These are phyloP conservation scores for Unio pictorum DNA, from an alignment of 2,888 invertebrate genomes.

Conservation along the genomic window DNA sequence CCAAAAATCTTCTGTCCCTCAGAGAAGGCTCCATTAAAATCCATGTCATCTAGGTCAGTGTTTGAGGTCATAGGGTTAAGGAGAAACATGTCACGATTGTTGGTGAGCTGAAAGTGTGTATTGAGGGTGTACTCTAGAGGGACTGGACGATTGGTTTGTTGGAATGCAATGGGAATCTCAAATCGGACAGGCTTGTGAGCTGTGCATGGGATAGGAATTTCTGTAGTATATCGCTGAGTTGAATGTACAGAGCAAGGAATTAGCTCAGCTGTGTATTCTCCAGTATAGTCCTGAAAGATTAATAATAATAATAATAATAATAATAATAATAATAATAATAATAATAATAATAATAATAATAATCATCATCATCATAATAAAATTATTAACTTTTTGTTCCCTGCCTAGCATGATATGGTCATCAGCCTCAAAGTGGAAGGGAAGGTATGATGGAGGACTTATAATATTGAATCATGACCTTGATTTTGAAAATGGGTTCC, in stretches of 20 bases:
- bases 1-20: slow-evolving; percentile 67
- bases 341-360: no score
- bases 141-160: slow-evolving; percentile 71
- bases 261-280: slow-evolving; percentile 68
- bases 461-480: no score
- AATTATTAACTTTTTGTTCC: no score
- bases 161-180: slow-evolving; percentile 69
- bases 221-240: slow-evolving; percentile 53
- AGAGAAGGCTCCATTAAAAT: slow-evolving; percentile 56
- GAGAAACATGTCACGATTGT: slow-evolving; percentile 66
- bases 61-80: slow-evolving; percentile 50
- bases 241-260: slow-evolving; percentile 69
- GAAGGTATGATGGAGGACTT: no score
- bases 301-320: background rate
- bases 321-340: slow-evolving; percentile 18
- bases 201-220: slow-evolving; percentile 57
- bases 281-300: slow-evolving; percentile 69
- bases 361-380: no score
- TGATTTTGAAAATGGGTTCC: no score
- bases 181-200: slow-evolving; percentile 64
- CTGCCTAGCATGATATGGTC: no score
- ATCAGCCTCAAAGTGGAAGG: no score
- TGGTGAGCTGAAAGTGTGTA: slow-evolving; percentile 71
- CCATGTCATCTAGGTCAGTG: slow-evolving; percentile 54
- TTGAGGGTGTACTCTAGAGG: slow-evolving; percentile 71